phyloP scores from a whole-genome alignment of 2,888 invertebrate genomes.

The Danaus chrysippus region DNA sequence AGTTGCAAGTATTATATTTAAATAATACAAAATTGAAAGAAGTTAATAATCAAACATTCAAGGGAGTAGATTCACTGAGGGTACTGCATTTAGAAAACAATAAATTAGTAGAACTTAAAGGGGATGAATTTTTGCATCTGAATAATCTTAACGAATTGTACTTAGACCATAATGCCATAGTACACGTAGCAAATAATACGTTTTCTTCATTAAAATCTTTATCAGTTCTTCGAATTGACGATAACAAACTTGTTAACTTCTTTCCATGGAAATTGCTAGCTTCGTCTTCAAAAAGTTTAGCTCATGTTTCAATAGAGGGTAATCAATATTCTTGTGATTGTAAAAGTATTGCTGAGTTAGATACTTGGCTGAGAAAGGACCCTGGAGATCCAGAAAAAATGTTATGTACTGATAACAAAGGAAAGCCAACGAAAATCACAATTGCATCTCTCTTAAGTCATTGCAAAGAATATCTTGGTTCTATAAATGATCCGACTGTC shows the following conservation, averaged over 20 bases:
- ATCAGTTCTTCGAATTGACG: conserved; percentile 85
- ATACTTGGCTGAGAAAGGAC: conserved; percentile 83
- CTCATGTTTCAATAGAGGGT: conserved; percentile 85
- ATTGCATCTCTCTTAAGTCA: conserved; percentile 76
- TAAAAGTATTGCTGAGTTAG: conserved; percentile 83
- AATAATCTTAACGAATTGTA: conserved; percentile 87
- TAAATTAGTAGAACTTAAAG: conserved; percentile 84
- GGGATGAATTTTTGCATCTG: conserved; percentile 88
- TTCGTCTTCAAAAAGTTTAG: conserved; percentile 78
- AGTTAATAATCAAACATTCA: conserved; percentile 89
- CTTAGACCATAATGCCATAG: conserved; percentile 87
- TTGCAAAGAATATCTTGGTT: conserved; percentile 82
- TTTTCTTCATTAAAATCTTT: conserved; percentile 86
- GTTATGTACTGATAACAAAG: conserved; percentile 81
- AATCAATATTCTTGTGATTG: conserved; percentile 93
- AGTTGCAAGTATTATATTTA: conserved; percentile 86
- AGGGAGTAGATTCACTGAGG: conserved; percentile 85
- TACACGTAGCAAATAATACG: conserved; percentile 86
- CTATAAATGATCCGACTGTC: conserved; percentile 64
- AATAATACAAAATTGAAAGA: conserved; percentile 87
- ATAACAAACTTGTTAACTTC: conserved; percentile 87
- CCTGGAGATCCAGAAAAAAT: conserved; percentile 84
- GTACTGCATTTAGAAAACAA: conserved; percentile 89
- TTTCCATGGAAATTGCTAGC: conserved; percentile 85
- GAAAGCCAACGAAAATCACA: conserved; percentile 73